These are phyloP conservation scores for Microcebus lehilahytsara DNA, from an alignment of 2,113 vertebrate genomes.

Conservation along the genomic window DNA sequence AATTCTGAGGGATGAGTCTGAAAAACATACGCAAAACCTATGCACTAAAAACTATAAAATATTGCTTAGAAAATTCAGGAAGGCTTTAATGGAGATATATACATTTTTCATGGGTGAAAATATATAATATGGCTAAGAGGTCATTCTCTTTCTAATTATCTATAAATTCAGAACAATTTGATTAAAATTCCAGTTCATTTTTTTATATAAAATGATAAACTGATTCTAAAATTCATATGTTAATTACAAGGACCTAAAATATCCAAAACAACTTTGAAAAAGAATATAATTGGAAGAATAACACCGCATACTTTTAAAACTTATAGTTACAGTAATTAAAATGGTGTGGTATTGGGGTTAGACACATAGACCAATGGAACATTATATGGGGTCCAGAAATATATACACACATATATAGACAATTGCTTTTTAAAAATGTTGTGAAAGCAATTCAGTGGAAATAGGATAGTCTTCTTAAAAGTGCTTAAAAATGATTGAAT, in stretches of 20 bases:
- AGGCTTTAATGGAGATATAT: not conserved
- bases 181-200: not conserved
- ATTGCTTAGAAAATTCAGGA: not conserved
- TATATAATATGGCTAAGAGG: not conserved
- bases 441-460: not conserved
- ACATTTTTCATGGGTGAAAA: not conserved
- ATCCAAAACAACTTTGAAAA: not conserved
- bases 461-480: not conserved
- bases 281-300: not conserved
- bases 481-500: not conserved
- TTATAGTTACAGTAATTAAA: not conserved
- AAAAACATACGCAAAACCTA: not conserved
- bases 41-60: not conserved
- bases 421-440: not conserved
- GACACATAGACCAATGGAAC: not conserved
- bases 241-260: not conserved
- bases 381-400: not conserved
- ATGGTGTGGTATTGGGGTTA: not conserved
- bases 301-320: not conserved
- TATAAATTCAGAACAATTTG: not conserved
- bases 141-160: not conserved
- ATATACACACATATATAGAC: not conserved
- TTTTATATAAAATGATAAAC: not conserved
- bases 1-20: not conserved
- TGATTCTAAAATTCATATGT: not conserved